phyloP scores from a whole-genome alignment of 2,888 invertebrate genomes.

The Erebia epiphron region DNA sequence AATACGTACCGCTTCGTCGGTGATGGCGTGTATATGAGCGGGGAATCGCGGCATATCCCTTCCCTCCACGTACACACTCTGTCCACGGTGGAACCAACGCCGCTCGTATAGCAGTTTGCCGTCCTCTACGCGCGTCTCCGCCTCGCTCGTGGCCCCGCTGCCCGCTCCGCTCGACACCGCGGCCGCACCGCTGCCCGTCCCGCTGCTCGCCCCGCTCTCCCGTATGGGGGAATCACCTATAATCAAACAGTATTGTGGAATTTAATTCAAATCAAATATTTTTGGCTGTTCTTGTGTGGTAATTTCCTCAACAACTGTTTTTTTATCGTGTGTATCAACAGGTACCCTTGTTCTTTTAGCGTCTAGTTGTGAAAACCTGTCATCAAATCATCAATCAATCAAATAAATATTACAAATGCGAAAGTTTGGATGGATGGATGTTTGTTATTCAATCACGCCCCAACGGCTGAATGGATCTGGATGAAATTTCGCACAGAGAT shows the following conservation, averaged over 20 bases:
- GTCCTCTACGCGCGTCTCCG: conserved; percentile 96
- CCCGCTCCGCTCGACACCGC: conserved; percentile 86
- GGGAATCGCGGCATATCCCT: conserved; percentile 92
- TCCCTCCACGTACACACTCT: conserved; percentile 95
- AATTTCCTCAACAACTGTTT: no score
- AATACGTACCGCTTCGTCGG: conserved; percentile 94
- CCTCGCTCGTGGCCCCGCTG: conserved; percentile 60
- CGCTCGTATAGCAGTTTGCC: conserved; percentile 96
- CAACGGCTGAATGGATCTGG: no score
- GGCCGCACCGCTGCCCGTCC: conserved; percentile 51
- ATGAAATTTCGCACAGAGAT: no score
- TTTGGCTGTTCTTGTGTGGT: no score
- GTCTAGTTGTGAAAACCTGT: no score
- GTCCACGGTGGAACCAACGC: conserved; percentile 97
- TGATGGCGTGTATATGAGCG: conserved; percentile 95
- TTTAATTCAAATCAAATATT: no score
- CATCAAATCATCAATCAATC: no score
- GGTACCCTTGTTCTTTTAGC: no score
- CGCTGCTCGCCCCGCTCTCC: conserved; percentile 58
- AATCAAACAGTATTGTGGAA: background rate
- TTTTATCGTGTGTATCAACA: no score
- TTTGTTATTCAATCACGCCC: no score
- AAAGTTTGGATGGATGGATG: no score
- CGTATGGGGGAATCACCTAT: conserved; percentile 72
- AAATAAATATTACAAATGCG: no score